Evolutionary conservation across 2,797 vertebrate genomes (phyloP).

Genomic region (Phrynocephalus guinanensis): DNA sequence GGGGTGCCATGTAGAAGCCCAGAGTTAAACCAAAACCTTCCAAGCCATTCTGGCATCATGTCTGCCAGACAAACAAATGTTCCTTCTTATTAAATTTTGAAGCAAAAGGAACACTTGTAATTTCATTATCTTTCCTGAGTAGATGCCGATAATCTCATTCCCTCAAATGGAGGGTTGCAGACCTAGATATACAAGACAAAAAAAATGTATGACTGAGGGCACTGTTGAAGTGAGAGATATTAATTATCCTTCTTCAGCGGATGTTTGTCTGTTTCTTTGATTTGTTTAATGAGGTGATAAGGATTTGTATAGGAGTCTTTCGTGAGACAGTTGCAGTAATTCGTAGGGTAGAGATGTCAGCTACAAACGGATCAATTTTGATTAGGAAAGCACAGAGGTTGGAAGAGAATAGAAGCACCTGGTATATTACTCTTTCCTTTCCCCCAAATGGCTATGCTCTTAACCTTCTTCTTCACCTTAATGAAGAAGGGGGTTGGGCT

Average conservation of each 20-base stretch:
- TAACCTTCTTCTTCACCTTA: conserved; percentile 2
- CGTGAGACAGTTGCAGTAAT: conserved; percentile 14
- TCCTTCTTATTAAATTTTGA: conserved; percentile 65
- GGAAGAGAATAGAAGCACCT: conserved; percentile 6
- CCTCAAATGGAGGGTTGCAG: conserved; percentile 23
- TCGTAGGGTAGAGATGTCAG: conserved; percentile 6
- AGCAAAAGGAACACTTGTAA: conserved; percentile 58
- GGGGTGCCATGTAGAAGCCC: conserved; percentile 14
- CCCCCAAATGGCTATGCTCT: not conserved
- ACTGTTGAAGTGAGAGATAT: conserved; percentile 32
- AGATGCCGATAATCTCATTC: conserved; percentile 45
- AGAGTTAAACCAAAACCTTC: conserved; percentile 27
- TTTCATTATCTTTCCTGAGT: conserved; percentile 57
- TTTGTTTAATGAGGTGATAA: conserved; percentile 16
- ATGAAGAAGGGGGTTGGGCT: not conserved
- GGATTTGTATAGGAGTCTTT: conserved; percentile 9
- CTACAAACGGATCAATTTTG: conserved; percentile 34
- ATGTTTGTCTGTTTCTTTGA: conserved; percentile 32
- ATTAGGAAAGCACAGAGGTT: conserved; percentile 23
- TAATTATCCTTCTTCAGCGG: conserved; percentile 25
- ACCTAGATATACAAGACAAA: conserved; percentile 19
- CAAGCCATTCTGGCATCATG: conserved; percentile 25
- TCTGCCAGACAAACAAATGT: conserved; percentile 48
- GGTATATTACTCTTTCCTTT: conserved; percentile 1
- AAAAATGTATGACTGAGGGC: conserved; percentile 9